These are phyloP conservation scores for Azemiops feae DNA, from an alignment of 2,113 vertebrate species.

Conservation along the genomic window DNA sequence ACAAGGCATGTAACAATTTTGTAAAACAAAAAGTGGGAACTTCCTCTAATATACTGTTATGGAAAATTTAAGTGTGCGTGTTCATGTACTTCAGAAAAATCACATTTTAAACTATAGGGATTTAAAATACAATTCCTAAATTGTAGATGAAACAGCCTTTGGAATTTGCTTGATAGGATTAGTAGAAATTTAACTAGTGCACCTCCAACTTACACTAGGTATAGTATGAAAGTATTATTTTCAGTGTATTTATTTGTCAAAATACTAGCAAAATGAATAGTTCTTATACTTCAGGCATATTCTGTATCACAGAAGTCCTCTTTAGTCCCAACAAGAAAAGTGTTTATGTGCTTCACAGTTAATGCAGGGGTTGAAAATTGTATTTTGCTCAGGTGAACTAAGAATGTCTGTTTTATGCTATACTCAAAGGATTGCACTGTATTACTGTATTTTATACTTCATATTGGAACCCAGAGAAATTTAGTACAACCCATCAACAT, in stretches of 20 bases:
- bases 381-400: accelerated
- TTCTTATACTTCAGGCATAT: background rate
- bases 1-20: slow-evolving; percentile 31
- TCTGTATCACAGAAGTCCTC: background rate
- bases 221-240: background rate
- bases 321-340: background rate
- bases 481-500: background rate
- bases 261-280: background rate
- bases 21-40: background rate
- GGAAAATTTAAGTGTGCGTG: background rate
- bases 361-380: background rate
- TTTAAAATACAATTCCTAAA: background rate
- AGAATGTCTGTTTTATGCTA: background rate
- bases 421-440: slow-evolving; percentile 15
- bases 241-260: background rate
- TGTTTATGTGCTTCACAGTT: background rate
- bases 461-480: background rate
- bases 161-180: accelerated
- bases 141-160: background rate
- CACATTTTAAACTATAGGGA: background rate
- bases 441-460: slow-evolving; percentile 38
- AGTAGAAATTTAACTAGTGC: background rate
- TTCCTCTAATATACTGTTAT: background rate
- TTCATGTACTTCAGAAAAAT: background rate
- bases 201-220: background rate